Evolutionary conservation across 2,113 vertebrate genomes (phyloP).

Genomic region (Megaceryle maxima): DNA sequence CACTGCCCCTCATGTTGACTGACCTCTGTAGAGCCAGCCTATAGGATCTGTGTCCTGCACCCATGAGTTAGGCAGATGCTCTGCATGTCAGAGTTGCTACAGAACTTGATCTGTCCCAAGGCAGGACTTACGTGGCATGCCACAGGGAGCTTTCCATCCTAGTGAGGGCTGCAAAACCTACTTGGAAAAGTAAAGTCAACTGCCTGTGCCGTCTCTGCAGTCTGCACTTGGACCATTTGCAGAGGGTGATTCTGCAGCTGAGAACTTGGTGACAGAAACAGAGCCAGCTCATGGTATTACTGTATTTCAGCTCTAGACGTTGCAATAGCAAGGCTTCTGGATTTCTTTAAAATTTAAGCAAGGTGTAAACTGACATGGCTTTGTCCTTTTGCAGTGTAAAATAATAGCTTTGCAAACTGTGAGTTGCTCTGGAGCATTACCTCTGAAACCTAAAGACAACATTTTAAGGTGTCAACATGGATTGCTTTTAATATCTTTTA

Average conservation of each 20-base stretch:
- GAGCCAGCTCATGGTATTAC: background rate
- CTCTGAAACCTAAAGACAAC: conserved; percentile 26
- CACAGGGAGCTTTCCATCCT: background rate
- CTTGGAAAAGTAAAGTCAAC: background rate
- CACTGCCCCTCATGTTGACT: background rate
- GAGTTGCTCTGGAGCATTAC: background rate
- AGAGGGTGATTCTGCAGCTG: background rate
- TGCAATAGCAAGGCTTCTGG: background rate
- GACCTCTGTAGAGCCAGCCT: background rate
- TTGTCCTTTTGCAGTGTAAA: background rate
- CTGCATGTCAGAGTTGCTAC: background rate
- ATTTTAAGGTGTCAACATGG: background rate
- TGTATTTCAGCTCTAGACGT: background rate
- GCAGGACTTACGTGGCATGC: background rate
- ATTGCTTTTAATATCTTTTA: conserved; percentile 22
- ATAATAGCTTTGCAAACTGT: background rate
- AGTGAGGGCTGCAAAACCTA: background rate
- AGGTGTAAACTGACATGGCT: background rate
- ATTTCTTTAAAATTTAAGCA: background rate
- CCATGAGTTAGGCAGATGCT: background rate
- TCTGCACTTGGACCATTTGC: background rate
- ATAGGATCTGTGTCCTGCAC: accelerated
- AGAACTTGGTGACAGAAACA: background rate
- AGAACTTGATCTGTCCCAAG: background rate
- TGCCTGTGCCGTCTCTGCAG: background rate